Base-by-base conservation (phyloP, 2,888 invertebrate genomes). In the Scaptomyza cyrtandrae region DNA sequence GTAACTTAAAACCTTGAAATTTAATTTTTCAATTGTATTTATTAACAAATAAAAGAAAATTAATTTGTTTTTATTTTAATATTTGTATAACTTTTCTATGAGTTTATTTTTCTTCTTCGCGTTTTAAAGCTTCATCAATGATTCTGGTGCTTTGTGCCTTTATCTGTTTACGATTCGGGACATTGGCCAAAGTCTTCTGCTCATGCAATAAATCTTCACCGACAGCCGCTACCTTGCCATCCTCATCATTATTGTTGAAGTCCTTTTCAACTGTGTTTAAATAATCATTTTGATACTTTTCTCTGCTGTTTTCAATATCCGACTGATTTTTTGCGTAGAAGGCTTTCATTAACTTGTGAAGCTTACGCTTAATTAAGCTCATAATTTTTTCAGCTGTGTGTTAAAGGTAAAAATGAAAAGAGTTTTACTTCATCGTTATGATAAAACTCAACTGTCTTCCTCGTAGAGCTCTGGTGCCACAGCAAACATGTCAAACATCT, bases 141-240 rank as follows among this genome's bases (percentile, higher is more conserved):
- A 91, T 58, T 76, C 89, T 90, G 27, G 82, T 84, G 72, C 92
- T 92, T 27, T 84, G 80, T 1, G 79, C 68, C 78, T 92, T 92
- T 4, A 92, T 89, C 72, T 90, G 89, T 14, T 89, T 90, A 27
- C 91, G 90, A 72, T 79, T 91, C 1, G 85, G 90, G 3, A 90
- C 74, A 73, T 70, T 74, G 27, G 80, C 80, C 45, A 70, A 1
- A 0, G 11, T 52, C 6, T 84, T 90, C 6, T 71, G 57, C 24
- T 83, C 76, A 31, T 75, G 75, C 37, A 88, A 31, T 0, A 82
- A 19, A 50, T 78, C 81, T 5, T 88, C 83, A 13, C 76, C 77
- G 3, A 49, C 49, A 6, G 39, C 24, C 1, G 37, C 43, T 33
- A 13, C 39, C 4, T 48, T 52, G 6, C 45, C 46, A 13, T 63